These are phyloP conservation scores for Conchocele bisecta DNA, from an alignment of 2,888 invertebrate genomes.

Conservation along the genomic window DNA sequence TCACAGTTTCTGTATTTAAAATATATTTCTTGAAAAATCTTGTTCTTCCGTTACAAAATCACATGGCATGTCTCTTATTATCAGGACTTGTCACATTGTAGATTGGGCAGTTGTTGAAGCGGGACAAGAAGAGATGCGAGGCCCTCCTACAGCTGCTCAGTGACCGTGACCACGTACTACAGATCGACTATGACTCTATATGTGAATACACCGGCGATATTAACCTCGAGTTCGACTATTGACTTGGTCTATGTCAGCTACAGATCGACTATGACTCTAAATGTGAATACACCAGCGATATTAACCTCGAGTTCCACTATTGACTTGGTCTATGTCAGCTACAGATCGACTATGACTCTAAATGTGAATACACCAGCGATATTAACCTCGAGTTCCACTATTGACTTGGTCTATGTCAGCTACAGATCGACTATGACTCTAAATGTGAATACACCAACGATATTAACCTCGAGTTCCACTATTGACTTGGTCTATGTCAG, in stretches of 20 bases:
- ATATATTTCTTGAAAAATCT: too few species aligned
- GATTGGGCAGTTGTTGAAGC: slow-evolving; percentile 81
- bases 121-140: slow-evolving; percentile 80
- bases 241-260: too few species aligned
- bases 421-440: too few species aligned
- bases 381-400: slow-evolving; percentile 76
- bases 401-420: too few species aligned
- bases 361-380: slow-evolving; percentile 83
- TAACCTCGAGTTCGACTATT: slow-evolving; percentile 75
- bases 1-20: too few species aligned
- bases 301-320: slow-evolving; percentile 76
- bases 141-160: slow-evolving; percentile 82
- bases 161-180: slow-evolving; percentile 80
- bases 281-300: slow-evolving; percentile 83
- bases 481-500: too few species aligned
- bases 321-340: too few species aligned
- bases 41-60: too few species aligned
- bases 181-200: slow-evolving; percentile 82
- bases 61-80: too few species aligned
- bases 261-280: slow-evolving; percentile 82
- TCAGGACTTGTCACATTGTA: slow-evolving; percentile 66
- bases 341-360: slow-evolving; percentile 81
- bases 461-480: too few species aligned
- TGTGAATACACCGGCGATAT: slow-evolving; percentile 83
- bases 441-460: too few species aligned